Conservation (phyloP, 2,888 invertebrate genomes). For the Piscicola geometra region DNA sequence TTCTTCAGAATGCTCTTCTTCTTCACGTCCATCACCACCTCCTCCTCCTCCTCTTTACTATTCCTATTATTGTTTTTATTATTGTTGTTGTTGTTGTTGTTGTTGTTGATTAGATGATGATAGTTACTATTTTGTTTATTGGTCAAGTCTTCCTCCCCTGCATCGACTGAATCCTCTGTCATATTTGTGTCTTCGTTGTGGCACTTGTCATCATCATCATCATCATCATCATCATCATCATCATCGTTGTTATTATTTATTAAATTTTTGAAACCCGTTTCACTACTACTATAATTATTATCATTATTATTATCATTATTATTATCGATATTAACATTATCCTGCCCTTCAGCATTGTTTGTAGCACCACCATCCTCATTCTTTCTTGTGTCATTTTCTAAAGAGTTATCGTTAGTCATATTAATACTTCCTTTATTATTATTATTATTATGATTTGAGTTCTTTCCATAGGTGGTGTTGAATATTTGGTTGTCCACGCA, state of each 20-base stretch:
- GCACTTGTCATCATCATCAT: background rate
- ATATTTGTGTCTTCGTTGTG: background rate
- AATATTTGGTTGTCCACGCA: background rate
- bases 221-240: background rate
- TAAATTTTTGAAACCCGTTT: too few relatives aligned
- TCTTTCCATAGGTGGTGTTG: conserved; percentile 18
- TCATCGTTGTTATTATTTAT: background rate
- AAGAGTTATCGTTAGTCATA: too few relatives aligned
- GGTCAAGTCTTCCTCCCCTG: conserved; percentile 15
- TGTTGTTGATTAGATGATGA: background rate
- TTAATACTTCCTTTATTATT: too few relatives aligned
- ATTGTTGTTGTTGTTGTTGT: conserved; percentile 3
- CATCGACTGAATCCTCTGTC: background rate
- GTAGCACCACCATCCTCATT: too few relatives aligned
- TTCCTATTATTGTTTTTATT: conserved; percentile 3
- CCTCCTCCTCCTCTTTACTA: conserved; percentile 1
- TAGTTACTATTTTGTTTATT: conserved; percentile 22
- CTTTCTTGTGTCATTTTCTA: too few relatives aligned
- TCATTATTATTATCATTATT: too few relatives aligned
- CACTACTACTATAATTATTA: too few relatives aligned
- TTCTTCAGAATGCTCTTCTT: conserved; percentile 25
- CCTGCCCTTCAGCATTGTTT: too few relatives aligned
- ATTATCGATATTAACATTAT: too few relatives aligned
- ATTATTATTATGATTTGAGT: background rate
- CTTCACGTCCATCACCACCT: conserved; percentile 30